Conservation (phyloP, 2,113 vertebrate genomes). For the Lanius ludovicianus region DNA sequence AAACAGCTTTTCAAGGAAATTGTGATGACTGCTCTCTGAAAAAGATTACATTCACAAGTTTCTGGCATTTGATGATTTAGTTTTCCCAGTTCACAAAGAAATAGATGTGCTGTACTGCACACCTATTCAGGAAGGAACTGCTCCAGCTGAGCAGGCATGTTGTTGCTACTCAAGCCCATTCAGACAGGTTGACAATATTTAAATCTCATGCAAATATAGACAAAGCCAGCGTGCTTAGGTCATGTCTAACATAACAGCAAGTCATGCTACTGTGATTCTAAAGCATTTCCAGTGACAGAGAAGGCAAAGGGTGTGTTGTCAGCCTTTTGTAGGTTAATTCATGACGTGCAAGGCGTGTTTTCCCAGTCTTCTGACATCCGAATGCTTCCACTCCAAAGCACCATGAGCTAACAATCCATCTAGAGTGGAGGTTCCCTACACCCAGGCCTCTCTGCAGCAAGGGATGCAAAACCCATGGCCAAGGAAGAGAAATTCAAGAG, state of each 20-base stretch:
- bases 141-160: neutral
- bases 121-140: neutral
- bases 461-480: neutral
- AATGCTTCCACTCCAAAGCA: neutral
- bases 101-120: no score
- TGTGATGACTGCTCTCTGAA: neutral
- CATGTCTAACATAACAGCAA: neutral
- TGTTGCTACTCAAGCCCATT: neutral
- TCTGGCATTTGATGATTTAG: neutral
- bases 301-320: neutral
- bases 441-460: neutral
- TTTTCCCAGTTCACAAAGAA: neutral
- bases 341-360: neutral
- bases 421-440: neutral
- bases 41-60: neutral
- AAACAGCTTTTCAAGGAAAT: neutral
- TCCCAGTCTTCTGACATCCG: neutral
- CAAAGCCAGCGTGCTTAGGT: neutral
- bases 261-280: neutral
- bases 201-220: neutral
- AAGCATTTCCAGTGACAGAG: neutral
- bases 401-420: neutral
- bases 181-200: neutral
- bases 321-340: neutral
- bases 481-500: neutral